These are phyloP conservation scores for Acinonyx jubatus DNA, from an alignment of 2,113 vertebrate species.

Conservation along the genomic window DNA sequence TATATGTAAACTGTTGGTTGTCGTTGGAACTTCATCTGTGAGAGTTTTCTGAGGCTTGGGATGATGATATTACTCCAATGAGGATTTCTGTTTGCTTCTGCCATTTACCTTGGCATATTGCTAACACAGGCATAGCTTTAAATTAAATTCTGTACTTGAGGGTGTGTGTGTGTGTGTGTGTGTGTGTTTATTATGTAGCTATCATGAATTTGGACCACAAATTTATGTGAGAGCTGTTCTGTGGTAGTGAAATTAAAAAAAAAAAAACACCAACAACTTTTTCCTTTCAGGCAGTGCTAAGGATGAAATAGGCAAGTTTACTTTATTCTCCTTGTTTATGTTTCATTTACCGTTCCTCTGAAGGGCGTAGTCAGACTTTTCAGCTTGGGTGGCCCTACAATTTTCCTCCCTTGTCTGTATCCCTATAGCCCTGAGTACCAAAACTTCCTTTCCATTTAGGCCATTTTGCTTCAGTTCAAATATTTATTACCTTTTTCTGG, in stretches of 20 bases:
- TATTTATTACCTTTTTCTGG: neutral
- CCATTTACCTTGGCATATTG: neutral
- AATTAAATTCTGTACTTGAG: neutral
- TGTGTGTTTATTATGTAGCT: neutral
- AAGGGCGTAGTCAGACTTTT: neutral
- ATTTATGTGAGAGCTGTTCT: neutral
- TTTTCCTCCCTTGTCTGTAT: neutral
- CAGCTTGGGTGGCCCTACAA: neutral
- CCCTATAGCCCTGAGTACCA: neutral
- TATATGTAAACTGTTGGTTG: neutral
- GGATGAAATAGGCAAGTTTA: neutral
- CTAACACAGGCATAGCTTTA: neutral
- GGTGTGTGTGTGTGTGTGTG: neutral
- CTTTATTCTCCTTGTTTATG: neutral
- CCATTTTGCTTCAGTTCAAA: neutral
- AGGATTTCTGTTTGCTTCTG: neutral
- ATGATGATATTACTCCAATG: neutral
- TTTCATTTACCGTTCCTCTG: neutral
- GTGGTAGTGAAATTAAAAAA: neutral
- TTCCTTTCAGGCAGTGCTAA: neutral
- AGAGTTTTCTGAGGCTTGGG: neutral
- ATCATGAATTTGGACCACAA: conserved; percentile 6
- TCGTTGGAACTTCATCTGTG: neutral
- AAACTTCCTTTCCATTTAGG: neutral
- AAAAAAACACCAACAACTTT: neutral